Percentiles rank a stretch among this genome's conserved stretches.
phyloP scores from a whole-genome alignment of 92 coral and sea anemone species.

The Umimayanthus chanpuru region DNA sequence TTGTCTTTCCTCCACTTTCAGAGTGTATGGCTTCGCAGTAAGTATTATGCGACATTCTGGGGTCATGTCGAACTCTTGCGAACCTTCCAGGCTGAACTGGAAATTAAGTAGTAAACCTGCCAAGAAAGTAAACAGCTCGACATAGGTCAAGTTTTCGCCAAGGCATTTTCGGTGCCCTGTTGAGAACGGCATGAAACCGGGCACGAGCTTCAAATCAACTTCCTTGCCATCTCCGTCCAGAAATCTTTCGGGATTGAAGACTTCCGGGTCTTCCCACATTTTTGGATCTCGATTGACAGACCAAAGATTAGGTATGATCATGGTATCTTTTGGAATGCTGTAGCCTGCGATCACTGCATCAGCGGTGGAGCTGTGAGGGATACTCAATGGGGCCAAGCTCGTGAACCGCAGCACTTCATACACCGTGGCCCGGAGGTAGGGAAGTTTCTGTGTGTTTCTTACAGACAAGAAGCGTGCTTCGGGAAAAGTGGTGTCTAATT shows the following conservation, averaged over 20 bases:
- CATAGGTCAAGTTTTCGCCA: conserved; percentile 43
- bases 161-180: conserved; percentile 45
- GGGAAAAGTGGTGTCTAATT: neutral
- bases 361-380: conserved; percentile 48
- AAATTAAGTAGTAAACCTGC: neutral
- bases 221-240: conserved; percentile 47
- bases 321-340: conserved; percentile 47
- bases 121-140: conserved; percentile 2
- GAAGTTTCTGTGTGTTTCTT: conserved; percentile 37
- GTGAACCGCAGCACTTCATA: conserved; percentile 37
- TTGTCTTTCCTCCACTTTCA: no score
- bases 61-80: no score
- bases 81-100: no score
- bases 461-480: neutral
- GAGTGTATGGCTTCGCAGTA: no score
- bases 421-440: conserved; percentile 50
- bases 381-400: conserved; percentile 32
- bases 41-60: no score
- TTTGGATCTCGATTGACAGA: conserved; percentile 58
- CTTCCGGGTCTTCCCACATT: conserved; percentile 67
- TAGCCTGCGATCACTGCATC: conserved; percentile 40
- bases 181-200: conserved; percentile 42
- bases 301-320: conserved; percentile 55
- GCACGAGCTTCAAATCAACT: neutral
- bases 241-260: conserved; percentile 67